Evolutionary conservation across 2,888 invertebrate species (phyloP).

Genomic region (Harpalus rubripes): DNA sequence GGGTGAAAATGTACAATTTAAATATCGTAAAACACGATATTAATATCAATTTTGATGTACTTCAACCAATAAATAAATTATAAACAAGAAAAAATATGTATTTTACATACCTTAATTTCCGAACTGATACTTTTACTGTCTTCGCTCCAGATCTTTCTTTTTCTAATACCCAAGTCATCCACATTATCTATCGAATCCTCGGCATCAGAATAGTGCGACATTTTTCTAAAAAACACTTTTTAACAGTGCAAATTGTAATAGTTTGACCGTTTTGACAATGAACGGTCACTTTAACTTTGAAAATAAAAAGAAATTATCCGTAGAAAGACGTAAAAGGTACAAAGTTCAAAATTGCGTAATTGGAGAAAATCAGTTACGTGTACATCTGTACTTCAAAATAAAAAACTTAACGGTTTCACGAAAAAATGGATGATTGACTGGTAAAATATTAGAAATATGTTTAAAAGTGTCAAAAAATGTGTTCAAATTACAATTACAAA

Average conservation of each 20-base stretch:
- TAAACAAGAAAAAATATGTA: too few species aligned
- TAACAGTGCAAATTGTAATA: too few species aligned
- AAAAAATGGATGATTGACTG: neutral
- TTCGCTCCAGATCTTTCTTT: conserved; percentile 76
- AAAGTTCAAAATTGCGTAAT: conserved; percentile 58
- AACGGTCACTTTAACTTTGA: conserved; percentile 8
- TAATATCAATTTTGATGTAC: too few species aligned
- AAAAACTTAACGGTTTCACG: neutral
- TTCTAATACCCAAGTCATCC: conserved; percentile 72
- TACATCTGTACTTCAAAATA: neutral
- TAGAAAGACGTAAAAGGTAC: conserved; percentile 41
- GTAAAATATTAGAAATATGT: too few species aligned
- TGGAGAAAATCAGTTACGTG: neutral
- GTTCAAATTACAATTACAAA: too few species aligned
- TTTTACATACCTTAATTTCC: conserved; percentile 71
- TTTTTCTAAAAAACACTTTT: conserved; percentile 67
- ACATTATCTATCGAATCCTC: conserved; percentile 75
- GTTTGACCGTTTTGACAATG: too few species aligned
- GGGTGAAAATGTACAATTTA: neutral
- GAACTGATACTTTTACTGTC: conserved; percentile 77
- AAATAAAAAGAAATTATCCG: neutral
- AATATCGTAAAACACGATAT: too few species aligned
- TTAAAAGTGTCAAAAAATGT: too few species aligned
- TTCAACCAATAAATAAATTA: too few species aligned
- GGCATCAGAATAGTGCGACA: conserved; percentile 77